Evolutionary conservation across 2,797 vertebrate species (phyloP).

Genomic region (Leptoclinus maculatus): DNA sequence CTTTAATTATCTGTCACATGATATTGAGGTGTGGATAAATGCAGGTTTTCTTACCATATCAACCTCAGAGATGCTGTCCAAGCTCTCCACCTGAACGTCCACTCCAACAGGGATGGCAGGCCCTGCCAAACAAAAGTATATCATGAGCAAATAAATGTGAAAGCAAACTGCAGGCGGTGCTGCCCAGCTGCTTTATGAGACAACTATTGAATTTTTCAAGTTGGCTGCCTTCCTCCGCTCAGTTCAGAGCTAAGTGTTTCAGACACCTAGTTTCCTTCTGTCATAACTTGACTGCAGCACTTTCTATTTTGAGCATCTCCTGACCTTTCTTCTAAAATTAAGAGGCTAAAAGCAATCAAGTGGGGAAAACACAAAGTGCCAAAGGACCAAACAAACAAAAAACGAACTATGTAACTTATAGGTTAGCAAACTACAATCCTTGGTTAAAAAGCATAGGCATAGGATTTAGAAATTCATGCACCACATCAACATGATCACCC

Average conservation of each 20-base stretch:
- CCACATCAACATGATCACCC: neutral
- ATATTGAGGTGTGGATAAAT: neutral
- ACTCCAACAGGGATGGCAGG: slow-evolving; percentile 96
- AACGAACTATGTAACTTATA: neutral
- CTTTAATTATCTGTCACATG: neutral
- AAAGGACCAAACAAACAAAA: neutral
- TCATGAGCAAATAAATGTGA: slow-evolving; percentile 4
- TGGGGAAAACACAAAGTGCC: neutral
- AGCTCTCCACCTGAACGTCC: slow-evolving; percentile 96
- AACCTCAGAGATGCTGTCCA: slow-evolving; percentile 98
- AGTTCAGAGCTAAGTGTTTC: neutral
- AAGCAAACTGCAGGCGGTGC: neutral
- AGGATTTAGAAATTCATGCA: too few relatives aligned
- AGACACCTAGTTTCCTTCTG: neutral
- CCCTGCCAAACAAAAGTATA: slow-evolving; percentile 78
- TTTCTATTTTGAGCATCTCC: neutral
- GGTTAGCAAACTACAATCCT: neutral
- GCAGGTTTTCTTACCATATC: slow-evolving; percentile 89
- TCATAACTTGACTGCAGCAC: too few relatives aligned
- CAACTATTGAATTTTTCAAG: neutral
- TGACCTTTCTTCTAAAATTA: neutral
- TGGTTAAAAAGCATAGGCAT: too few relatives aligned
- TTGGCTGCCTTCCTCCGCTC: neutral
- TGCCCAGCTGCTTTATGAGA: neutral
- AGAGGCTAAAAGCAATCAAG: neutral